Base-by-base conservation (phyloP, 2,113 vertebrate genomes). In the Syrrhaptes paradoxus region DNA sequence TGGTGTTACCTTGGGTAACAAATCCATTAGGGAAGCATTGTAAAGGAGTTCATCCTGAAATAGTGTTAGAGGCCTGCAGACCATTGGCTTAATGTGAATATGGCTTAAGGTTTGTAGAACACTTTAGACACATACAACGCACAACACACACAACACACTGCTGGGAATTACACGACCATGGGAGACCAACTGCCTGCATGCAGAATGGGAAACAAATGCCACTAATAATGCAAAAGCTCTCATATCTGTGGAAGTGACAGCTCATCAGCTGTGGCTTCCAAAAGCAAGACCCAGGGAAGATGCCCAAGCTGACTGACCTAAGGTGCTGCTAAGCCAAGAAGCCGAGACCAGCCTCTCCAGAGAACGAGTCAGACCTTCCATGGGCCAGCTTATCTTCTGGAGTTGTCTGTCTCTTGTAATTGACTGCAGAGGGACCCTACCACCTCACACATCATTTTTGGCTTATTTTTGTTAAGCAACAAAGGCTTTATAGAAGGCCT, bases 321-420 rank as follows among this genome's bases (percentile, higher is more conserved):
- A 29, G 13, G 11, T 34, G 31, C 7, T 20, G 54, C 48, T 58
- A 73, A 75, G 48, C 17, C 43, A 46, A 49, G 62, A 41, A 54
- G 9, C 12, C 34, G 32, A 1, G 1, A n/a, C 5, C 4, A 1
- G 3, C 16, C 10, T 54, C 62, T 52, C 36, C 26, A 82, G 51
- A 54, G 24, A 5, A 7, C 45, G 36, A 73, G 22, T 17, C 66
- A 67, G 43, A 67, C 18, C 14, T 75, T 54, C 9, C 22, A 25
- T 3, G 6, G 32, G 18, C 14, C 11, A 2, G 14, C 26, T 34
- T 2, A 1, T 17, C 43, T 85, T 81, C 58, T 59, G 29, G 38
- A 51, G 8, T 6, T 62, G 5, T 26, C 24, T 38, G 29, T 75
- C 24, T 54, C 43, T 82, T 31, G 28, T 41, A 25, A 41, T 21